Conservation (phyloP, 2,888 invertebrate genomes). For the Anagyrus pseudococci region DNA sequence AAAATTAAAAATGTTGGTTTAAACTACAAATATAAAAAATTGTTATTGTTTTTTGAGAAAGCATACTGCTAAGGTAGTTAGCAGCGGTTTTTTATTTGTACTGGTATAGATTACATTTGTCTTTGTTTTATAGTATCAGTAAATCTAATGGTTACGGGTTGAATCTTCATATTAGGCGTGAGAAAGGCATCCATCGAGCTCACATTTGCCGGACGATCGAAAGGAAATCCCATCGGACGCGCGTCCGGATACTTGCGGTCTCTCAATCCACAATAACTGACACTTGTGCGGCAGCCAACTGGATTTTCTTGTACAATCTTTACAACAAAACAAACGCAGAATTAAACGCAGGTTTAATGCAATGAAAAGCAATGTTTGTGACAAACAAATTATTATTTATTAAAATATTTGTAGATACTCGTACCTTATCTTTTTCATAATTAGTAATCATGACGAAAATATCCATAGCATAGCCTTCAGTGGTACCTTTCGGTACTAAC, state of each 20-base stretch:
- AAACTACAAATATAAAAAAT: too few relatives aligned
- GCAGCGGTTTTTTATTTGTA: too few relatives aligned
- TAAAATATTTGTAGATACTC: background rate
- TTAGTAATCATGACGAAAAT: conserved; percentile 52
- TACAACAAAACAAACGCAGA: too few relatives aligned
- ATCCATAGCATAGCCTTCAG: conserved; percentile 71
- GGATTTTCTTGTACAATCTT: conserved; percentile 42
- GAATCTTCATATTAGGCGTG: conserved; percentile 75
- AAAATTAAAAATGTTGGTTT: too few relatives aligned
- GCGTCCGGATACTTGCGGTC: conserved; percentile 76
- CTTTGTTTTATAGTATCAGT: conserved; percentile 62
- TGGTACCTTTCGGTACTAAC: conserved; percentile 75
- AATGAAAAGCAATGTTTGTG: background rate
- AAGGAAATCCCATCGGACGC: conserved; percentile 84
- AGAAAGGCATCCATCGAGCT: conserved; percentile 72
- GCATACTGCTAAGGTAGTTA: too few relatives aligned
- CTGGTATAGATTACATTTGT: too few relatives aligned
- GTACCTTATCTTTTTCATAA: background rate
- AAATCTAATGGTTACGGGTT: conserved; percentile 70
- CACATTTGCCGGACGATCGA: conserved; percentile 70
- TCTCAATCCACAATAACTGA: conserved; percentile 79
- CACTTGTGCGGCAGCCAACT: conserved; percentile 72
- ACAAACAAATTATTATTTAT: background rate
- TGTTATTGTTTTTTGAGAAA: too few relatives aligned
- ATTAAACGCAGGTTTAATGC: too few relatives aligned